phyloP scores from a whole-genome alignment of 2,888 invertebrate genomes.

The Archaeoteleia sp. region DNA sequence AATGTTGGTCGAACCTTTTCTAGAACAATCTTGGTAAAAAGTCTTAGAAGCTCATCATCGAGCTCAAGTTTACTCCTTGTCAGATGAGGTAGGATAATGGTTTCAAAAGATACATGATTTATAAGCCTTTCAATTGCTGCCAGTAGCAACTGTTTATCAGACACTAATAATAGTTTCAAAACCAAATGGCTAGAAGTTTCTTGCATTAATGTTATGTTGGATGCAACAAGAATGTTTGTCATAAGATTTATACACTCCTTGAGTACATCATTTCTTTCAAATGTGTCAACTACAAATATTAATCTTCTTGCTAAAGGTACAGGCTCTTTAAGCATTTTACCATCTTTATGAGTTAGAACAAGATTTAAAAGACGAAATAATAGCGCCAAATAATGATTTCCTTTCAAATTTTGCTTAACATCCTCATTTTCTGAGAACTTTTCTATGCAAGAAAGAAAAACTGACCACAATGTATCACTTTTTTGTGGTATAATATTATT shows the following conservation, averaged over 20 bases:
- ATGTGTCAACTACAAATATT: slow-evolving; percentile 58
- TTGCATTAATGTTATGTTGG: slow-evolving; percentile 81
- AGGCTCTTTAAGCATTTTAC: slow-evolving; percentile 80
- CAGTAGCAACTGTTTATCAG: slow-evolving; percentile 78
- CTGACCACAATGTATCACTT: slow-evolving; percentile 81
- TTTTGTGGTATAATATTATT: slow-evolving; percentile 80
- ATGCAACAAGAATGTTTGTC: slow-evolving; percentile 72
- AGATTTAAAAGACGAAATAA: slow-evolving; percentile 75
- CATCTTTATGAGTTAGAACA: slow-evolving; percentile 80
- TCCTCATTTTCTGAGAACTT: slow-evolving; percentile 70
- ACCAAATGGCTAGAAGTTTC: slow-evolving; percentile 84
- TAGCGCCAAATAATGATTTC: slow-evolving; percentile 70
- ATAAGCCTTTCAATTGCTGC: slow-evolving; percentile 82
- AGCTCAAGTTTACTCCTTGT: slow-evolving; percentile 78
- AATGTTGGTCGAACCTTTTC: slow-evolving; percentile 81
- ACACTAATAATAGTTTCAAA: slow-evolving; percentile 79
- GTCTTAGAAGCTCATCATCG: slow-evolving; percentile 76
- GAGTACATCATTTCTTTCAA: slow-evolving; percentile 54
- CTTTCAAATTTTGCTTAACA: slow-evolving; percentile 13
- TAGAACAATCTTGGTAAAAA: slow-evolving; percentile 81
- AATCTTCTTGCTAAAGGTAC: slow-evolving; percentile 79
- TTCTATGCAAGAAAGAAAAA: slow-evolving; percentile 73
- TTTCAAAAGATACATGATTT: slow-evolving; percentile 82
- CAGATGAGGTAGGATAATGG: slow-evolving; percentile 82
- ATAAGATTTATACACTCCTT: slow-evolving; percentile 59